These are phyloP conservation scores for Drymodes brunneopygia DNA, from an alignment of 2,113 vertebrate genomes.

Conservation along the genomic window DNA sequence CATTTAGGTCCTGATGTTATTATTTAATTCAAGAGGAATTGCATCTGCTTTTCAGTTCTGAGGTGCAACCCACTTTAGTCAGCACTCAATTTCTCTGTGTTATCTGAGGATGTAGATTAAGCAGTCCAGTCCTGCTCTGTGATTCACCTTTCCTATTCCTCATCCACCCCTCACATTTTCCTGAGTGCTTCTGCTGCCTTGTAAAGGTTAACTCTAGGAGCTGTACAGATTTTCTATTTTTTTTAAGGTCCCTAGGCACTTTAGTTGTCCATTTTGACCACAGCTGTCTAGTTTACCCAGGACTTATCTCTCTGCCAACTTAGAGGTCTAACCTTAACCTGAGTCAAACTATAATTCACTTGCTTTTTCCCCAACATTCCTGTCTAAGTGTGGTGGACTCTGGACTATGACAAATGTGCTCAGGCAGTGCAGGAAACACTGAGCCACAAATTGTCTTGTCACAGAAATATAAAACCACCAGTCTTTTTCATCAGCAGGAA, in stretches of 20 bases:
- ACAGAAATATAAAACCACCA: background rate
- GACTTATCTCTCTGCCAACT: background rate
- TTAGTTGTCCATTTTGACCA: background rate
- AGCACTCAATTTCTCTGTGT: background rate
- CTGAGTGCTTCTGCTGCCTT: background rate
- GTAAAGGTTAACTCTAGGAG: background rate
- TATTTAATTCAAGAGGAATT: background rate
- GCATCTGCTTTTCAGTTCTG: background rate
- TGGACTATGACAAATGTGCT: background rate
- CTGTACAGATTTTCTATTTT: background rate
- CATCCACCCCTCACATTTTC: background rate
- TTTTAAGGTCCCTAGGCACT: background rate
- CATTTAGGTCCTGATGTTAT: background rate
- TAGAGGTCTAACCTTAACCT: conserved; percentile 25
- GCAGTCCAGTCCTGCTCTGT: background rate
- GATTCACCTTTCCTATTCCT: background rate
- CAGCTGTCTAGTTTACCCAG: conserved; percentile 24
- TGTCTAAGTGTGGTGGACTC: background rate
- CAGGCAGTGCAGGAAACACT: background rate
- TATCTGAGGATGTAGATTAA: background rate
- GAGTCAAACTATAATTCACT: conserved; percentile 22
- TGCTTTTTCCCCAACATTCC: background rate
- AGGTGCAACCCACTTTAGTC: background rate
- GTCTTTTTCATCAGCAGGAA: background rate
- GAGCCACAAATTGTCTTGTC: background rate